Percentiles rank a stretch among this genome's conserved stretches.
These are phyloP conservation scores for Dynastes hyllus DNA, from an alignment of 2,888 invertebrate genomes.

Conservation along the genomic window DNA sequence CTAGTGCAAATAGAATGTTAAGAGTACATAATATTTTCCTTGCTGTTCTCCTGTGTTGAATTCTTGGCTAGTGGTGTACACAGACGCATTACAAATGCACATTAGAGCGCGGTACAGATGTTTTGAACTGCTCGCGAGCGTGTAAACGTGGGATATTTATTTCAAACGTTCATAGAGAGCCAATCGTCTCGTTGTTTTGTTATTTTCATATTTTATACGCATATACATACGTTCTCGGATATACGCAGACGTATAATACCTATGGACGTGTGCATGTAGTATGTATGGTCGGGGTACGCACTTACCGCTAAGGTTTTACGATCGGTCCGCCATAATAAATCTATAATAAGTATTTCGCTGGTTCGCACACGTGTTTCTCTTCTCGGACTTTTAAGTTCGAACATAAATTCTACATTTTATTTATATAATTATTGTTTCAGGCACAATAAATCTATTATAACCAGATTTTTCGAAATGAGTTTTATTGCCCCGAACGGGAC, in stretches of 20 bases:
- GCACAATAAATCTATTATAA: conserved; percentile 52
- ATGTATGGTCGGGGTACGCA: not conserved
- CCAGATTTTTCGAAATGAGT: conserved; percentile 50
- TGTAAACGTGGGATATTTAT: not conserved
- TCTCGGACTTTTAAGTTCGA: conserved; percentile 45
- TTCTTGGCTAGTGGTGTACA: conserved; percentile 28
- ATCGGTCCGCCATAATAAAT: conserved; percentile 62
- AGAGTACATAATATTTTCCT: too few relatives aligned
- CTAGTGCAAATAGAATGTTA: too few relatives aligned
- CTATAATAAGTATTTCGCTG: conserved; percentile 62
- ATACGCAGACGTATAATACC: not conserved
- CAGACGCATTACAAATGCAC: not conserved
- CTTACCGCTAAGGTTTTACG: conserved; percentile 56
- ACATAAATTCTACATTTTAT: conserved; percentile 52
- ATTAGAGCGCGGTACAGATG: conserved; percentile 17
- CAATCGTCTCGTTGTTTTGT: conserved; percentile 59
- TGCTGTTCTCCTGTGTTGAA: too few relatives aligned
- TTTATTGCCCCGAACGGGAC: conserved; percentile 34
- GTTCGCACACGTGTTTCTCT: conserved; percentile 61
- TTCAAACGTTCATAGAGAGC: conserved; percentile 22
- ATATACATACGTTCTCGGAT: conserved; percentile 1
- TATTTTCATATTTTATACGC: conserved; percentile 59
- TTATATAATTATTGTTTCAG: conserved; percentile 54
- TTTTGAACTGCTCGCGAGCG: conserved; percentile 5
- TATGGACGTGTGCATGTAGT: not conserved